Base-by-base conservation (phyloP, 2,888 invertebrate species). In the Drosophila putrida region DNA sequence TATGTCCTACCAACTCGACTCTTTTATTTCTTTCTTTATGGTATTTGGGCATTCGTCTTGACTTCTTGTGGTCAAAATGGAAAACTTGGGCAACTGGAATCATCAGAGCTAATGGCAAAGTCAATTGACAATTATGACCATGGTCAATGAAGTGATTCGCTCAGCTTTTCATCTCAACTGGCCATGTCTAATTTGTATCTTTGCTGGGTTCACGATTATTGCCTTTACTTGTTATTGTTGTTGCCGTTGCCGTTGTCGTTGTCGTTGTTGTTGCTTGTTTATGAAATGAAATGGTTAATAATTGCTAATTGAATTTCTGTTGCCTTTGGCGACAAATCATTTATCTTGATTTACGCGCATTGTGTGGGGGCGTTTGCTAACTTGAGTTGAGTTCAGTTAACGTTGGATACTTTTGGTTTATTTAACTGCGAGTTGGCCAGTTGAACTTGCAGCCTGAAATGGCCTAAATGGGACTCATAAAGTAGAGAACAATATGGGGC, bases 121-220 rank as follows among this genome's bases (percentile, higher is more conserved):
- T 86, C 89, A 90, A 89, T 90, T 90, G 91, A 89, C 91, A 90
- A 90, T 90, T 88, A 82, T 84, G 88, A 77, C 68, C 82, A 87
- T 89, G 70, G 88, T 78, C 80, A 87, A 84, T 84, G 75, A 84
- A 89, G 74, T 82, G 85, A 82, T 82, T 90, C 89, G 74, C 51
- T 71, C 49, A 54, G 74, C 65, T 67, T 75, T 71, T 68, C 76
- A 72, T 68, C 71, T 64, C 72, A 75, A 71, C 76, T 58, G 79
- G 57, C 80, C 86, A 68, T 61, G 63, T 69, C 71, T 51, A 76
- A 78, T 79, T 78, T 75, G 81, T 80, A 60, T 43, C 73, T 72
- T 62, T 67, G 59, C 27, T 44, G 54, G 51, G 53, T 72, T 85
- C 82, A 82, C 82, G 70, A 73, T 67, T 81, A 61, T 79, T 68